These are phyloP conservation scores for Saimiri boliviensis DNA, from an alignment of 2,113 vertebrate genomes.

Conservation along the genomic window DNA sequence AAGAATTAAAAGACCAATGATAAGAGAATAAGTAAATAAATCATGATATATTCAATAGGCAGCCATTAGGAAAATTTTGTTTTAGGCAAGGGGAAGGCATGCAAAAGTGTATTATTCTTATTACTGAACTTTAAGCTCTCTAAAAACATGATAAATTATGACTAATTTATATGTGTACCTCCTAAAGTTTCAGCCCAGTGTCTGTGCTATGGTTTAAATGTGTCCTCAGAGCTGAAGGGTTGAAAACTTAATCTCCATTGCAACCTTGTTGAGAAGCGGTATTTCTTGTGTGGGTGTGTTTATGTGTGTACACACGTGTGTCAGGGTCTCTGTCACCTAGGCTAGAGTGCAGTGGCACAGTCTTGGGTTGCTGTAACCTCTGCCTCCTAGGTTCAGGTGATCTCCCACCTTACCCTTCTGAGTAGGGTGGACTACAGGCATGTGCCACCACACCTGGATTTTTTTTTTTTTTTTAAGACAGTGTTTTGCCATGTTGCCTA, in stretches of 20 bases:
- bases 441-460: no score
- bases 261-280: not conserved
- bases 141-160: not conserved
- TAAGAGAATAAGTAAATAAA: not conserved
- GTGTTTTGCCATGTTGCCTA: no score
- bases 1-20: not conserved
- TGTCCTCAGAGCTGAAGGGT: not conserved
- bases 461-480: no score
- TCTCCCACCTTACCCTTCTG: no score
- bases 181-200: not conserved
- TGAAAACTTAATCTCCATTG: not conserved
- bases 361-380: no score
- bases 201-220: not conserved
- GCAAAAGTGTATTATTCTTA: not conserved
- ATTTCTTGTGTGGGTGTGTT: no score
- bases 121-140: not conserved
- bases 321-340: no score
- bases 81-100: not conserved
- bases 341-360: no score
- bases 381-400: no score
- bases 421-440: no score
- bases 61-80: not conserved
- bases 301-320: no score
- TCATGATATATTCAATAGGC: not conserved
- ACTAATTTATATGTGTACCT: not conserved